Conservation (phyloP, 2,113 vertebrate species). For the Perca fluviatilis region DNA sequence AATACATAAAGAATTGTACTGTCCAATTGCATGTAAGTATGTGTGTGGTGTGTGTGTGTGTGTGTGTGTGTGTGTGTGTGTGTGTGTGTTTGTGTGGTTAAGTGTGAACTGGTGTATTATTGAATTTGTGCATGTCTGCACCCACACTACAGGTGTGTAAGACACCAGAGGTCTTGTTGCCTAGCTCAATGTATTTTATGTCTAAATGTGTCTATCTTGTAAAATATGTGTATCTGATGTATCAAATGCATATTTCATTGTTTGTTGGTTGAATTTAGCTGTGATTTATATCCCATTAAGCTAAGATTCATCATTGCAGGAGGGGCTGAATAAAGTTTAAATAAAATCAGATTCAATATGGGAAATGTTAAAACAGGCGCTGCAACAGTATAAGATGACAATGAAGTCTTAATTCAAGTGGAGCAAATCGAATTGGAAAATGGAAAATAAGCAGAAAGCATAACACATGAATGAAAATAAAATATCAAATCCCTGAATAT, state of each 20-base stretch:
- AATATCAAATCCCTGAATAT: slow-evolving; percentile 32
- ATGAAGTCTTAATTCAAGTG: slow-evolving; percentile 7
- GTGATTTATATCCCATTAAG: not conserved
- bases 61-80: not conserved
- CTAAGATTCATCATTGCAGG: not conserved
- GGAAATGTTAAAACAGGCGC: slow-evolving; percentile 3
- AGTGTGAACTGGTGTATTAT: not conserved
- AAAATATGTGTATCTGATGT: not conserved
- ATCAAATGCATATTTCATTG: not conserved
- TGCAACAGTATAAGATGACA: not conserved
- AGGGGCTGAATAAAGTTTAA: not conserved
- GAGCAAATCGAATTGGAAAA: slow-evolving; percentile 32
- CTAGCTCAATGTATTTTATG: not conserved
- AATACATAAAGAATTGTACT: not conserved
- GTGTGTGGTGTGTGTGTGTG: not conserved
- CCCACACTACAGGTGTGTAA: not conserved
- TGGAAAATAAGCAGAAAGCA: slow-evolving; percentile 26
- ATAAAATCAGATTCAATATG: not conserved
- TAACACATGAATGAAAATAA: slow-evolving; percentile 40
- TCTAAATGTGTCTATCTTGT: not conserved
- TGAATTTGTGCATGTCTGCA: slow-evolving; percentile 3
- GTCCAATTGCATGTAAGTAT: not conserved
- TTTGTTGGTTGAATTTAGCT: not conserved
- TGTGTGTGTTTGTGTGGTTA: not conserved
- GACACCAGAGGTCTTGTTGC: not conserved